phyloP scores from a whole-genome alignment of 1,140 invertebrate species.

The Cyclina sinensis region DNA sequence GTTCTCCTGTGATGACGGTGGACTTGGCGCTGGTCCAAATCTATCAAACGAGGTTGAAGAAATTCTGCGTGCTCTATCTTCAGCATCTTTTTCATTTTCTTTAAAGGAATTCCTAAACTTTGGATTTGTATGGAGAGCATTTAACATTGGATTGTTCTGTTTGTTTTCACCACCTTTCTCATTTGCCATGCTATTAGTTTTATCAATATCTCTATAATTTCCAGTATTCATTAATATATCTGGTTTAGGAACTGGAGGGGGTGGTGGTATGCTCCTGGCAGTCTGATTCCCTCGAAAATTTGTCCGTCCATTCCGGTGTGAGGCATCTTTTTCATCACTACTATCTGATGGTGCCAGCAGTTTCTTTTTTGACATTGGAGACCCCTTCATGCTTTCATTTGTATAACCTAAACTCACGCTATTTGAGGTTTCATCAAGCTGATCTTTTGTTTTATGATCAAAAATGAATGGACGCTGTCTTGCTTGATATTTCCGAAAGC shows the following conservation, averaged over 20 bases:
- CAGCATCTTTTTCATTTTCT: constrained; percentile 71
- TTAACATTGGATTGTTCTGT: constrained; percentile 68
- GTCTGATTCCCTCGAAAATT: not conserved
- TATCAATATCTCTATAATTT: not conserved
- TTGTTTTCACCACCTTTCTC: constrained; percentile 14
- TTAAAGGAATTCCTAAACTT: constrained; percentile 74
- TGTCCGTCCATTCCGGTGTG: not conserved
- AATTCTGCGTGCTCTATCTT: constrained; percentile 71
- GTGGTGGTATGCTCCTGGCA: not conserved
- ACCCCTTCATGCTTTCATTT: constrained; percentile 54
- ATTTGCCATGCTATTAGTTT: not conserved
- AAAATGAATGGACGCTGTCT: constrained; percentile 10
- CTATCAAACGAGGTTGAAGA: constrained; percentile 61
- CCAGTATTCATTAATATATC: not conserved
- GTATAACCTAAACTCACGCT: constrained; percentile 64
- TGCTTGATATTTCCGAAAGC: constrained; percentile 66
- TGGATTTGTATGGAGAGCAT: constrained; percentile 68
- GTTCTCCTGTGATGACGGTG: constrained; percentile 20
- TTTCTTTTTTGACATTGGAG: constrained; percentile 67
- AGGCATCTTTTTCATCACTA: constrained; percentile 48
- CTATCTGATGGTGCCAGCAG: constrained; percentile 57
- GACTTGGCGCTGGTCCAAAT: constrained; percentile 50
- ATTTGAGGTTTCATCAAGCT: constrained; percentile 50
- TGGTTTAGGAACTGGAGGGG: constrained; percentile 26
- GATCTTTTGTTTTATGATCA: constrained; percentile 23